These are phyloP conservation scores for Apamea monoglypha DNA, from an alignment of 2,888 invertebrate species.

Conservation along the genomic window DNA sequence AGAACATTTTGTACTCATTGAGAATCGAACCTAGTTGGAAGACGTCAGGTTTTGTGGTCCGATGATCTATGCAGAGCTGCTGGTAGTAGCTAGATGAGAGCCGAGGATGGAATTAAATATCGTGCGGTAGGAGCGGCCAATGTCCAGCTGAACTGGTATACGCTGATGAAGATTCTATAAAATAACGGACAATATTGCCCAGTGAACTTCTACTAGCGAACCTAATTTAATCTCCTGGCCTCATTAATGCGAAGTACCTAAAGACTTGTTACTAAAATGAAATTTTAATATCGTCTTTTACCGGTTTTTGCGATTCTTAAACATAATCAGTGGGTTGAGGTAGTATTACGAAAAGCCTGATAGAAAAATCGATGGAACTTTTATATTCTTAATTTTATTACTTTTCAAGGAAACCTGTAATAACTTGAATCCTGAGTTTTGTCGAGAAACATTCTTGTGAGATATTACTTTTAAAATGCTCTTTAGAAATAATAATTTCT, in stretches of 20 bases:
- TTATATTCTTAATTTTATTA: neutral
- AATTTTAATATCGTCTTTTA: neutral
- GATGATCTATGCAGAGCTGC: neutral
- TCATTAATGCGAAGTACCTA: neutral
- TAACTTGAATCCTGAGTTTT: neutral
- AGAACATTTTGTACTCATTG: neutral
- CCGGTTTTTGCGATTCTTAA: neutral
- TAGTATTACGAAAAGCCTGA: neutral
- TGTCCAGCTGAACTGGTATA: too few relatives aligned
- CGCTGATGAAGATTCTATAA: neutral
- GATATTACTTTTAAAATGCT: neutral
- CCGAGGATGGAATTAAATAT: neutral
- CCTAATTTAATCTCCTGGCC: neutral
- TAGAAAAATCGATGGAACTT: neutral
- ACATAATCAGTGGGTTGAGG: neutral
- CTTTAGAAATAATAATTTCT: slow-evolving; percentile 6
- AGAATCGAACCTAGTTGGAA: neutral
- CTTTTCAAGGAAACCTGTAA: slow-evolving; percentile 8
- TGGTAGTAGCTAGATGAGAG: neutral
- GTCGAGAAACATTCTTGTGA: slow-evolving; percentile 10
- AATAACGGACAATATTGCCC: neutral
- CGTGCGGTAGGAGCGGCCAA: neutral
- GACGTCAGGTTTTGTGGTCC: too few relatives aligned
- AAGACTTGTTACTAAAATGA: neutral
- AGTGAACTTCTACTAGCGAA: neutral